Conservation (phyloP, 2,113 vertebrate genomes). For the Phocoena sinus region DNA sequence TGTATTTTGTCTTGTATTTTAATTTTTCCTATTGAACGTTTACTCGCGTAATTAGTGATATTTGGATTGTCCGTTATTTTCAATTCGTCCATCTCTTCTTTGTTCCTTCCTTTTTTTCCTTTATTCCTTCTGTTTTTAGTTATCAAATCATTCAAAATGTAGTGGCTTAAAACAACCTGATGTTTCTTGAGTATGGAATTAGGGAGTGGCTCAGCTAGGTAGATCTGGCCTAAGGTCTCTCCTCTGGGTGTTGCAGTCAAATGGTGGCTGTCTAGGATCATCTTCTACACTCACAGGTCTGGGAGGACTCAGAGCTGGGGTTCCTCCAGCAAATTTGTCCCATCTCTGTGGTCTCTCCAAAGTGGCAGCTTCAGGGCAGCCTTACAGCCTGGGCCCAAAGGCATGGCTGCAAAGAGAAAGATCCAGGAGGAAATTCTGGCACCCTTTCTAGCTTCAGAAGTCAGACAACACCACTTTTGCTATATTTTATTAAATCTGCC, state of each 20-base stretch:
- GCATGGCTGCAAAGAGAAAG: background rate
- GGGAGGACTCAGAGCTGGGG: background rate
- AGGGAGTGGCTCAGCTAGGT: background rate
- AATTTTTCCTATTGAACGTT: background rate
- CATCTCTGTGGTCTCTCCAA: background rate
- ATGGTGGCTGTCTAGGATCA: background rate
- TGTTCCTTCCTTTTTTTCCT: background rate
- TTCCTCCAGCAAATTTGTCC: background rate
- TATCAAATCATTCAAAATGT: background rate
- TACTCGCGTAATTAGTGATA: background rate
- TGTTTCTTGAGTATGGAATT: background rate
- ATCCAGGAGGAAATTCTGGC: background rate
- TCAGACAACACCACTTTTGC: background rate
- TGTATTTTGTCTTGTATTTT: conserved; percentile 25
- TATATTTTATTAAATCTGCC: background rate
- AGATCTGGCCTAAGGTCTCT: background rate
- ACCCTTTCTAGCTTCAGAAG: background rate
- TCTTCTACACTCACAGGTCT: background rate
- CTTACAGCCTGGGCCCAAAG: background rate
- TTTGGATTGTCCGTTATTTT: background rate
- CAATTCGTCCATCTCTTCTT: background rate
- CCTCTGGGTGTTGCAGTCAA: background rate
- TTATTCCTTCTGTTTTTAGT: background rate
- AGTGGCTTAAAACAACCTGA: background rate
- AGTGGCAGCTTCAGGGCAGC: background rate